Base-by-base conservation (phyloP, 1,140 invertebrate genomes). In the Chymomyza costata region DNA sequence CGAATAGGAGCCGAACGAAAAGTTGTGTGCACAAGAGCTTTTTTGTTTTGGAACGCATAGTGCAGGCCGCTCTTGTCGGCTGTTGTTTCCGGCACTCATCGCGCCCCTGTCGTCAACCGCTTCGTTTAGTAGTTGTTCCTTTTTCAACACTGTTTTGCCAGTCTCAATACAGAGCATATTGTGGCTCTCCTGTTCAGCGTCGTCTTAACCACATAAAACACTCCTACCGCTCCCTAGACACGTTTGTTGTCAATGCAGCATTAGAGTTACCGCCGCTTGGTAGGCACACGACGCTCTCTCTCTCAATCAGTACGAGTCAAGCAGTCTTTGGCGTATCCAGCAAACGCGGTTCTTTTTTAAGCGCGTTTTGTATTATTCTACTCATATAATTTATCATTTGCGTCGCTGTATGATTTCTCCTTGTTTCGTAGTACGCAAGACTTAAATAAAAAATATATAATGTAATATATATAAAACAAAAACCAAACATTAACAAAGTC, bases 341-440 rank as follows among this genome's bases (percentile, higher is more conserved):
- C 82, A 82, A 82, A 82, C 82, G 82, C 82, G 82, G 71, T 74
- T 84, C 78, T 84, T 84, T 83, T 84, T 84, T 84, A 84, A 84
- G 82, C 82, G 82, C 82, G 82, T 84, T 84, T 84, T 84, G 59
- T 84, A 82, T 83, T 83, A 84, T 84, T 84, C 82, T 84, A 84
- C 82, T 84, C 82, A 84, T 84, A 84, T 84, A 83, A 84, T 84
- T 84, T 84, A 84, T 83, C 82, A 83, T 84, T 84, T 84, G 82
- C 82, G 82, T 84, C 82, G 82, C 82, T 84, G 58, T 84, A 82
- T 84, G 56, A 84, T 84, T 84, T 84, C 65, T 82, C 76, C 71
- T 82, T 84, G 76, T 82, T 84, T 80, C 66, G 82, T 84, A 84
- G 82, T 82, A 80, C 61, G 70, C 52, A 76, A 55, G 50, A 49